These are phyloP conservation scores for Nematopogon swammerdamellus DNA, from an alignment of 2,888 invertebrate genomes.

Conservation along the genomic window DNA sequence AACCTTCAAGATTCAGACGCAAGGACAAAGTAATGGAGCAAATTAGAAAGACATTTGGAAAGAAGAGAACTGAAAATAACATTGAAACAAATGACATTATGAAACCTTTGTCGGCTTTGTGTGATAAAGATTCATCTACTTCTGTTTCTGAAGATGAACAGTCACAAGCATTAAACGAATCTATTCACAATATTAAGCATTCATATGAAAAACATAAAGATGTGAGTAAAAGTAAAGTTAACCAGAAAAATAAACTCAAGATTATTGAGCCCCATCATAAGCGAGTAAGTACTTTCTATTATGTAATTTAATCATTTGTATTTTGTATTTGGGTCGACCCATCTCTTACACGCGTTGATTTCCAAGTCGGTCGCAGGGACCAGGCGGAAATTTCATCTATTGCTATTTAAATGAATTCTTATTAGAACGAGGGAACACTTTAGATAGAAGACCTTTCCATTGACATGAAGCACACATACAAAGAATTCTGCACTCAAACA, in stretches of 20 bases:
- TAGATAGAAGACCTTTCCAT: too few relatives aligned
- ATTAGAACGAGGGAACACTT: too few relatives aligned
- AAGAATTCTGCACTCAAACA: too few relatives aligned
- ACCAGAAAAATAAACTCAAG: too few relatives aligned
- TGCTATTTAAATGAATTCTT: too few relatives aligned
- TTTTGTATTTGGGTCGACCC: too few relatives aligned
- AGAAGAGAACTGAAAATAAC: conserved; percentile 14
- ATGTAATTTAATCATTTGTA: too few relatives aligned
- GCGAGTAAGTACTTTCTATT: conserved; percentile 5
- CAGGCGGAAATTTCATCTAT: too few relatives aligned
- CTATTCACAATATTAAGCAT: too few relatives aligned
- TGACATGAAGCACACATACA: too few relatives aligned
- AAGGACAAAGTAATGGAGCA: neutral
- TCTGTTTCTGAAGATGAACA: neutral
- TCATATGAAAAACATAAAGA: conserved; percentile 3
- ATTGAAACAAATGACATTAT: conserved; percentile 6
- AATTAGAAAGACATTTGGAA: conserved; percentile 5
- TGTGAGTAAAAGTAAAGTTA: neutral
- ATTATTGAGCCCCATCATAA: neutral
- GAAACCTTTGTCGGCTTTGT: neutral
- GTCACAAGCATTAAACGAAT: neutral
- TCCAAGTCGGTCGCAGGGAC: too few relatives aligned
- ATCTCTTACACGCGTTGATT: too few relatives aligned
- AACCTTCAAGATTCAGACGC: neutral
- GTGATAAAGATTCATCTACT: neutral